Evolutionary conservation across 2,113 vertebrate genomes (phyloP).

Genomic region (Corvus moneduloides): DNA sequence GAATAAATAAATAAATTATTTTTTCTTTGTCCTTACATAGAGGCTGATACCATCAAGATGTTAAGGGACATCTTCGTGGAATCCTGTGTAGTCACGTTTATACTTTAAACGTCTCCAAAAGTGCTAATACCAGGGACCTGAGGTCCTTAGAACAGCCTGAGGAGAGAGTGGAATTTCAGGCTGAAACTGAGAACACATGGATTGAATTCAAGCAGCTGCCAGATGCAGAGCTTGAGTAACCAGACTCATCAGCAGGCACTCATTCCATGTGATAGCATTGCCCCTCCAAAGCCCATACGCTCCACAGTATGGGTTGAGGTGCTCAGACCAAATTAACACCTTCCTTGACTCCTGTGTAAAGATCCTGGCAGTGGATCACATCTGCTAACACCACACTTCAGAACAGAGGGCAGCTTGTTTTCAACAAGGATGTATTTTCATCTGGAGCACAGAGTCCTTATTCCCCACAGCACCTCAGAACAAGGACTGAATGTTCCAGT

Average conservation of each 20-base stretch:
- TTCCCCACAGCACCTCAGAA: neutral
- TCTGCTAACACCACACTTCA: neutral
- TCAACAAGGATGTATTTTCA: neutral
- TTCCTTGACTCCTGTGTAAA: neutral
- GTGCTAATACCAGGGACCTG: neutral
- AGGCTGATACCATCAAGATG: neutral
- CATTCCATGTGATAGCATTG: neutral
- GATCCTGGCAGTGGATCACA: neutral
- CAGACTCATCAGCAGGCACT: neutral
- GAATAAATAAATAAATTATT: neutral
- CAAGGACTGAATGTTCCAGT: neutral
- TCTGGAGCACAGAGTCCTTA: neutral
- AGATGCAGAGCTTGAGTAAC: neutral
- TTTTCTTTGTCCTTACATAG: neutral
- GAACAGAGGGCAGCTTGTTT: neutral
- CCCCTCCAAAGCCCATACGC: neutral
- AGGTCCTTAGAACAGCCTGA: neutral
- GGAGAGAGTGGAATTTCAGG: neutral
- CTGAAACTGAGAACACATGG: neutral
- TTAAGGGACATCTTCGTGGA: neutral
- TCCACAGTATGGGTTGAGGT: neutral
- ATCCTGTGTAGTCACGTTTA: neutral
- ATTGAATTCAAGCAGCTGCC: neutral
- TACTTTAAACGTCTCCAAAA: neutral
- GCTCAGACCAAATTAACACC: neutral